phyloP scores from a whole-genome alignment of 1,140 invertebrate species.

The Diachasmimorpha longicaudata region DNA sequence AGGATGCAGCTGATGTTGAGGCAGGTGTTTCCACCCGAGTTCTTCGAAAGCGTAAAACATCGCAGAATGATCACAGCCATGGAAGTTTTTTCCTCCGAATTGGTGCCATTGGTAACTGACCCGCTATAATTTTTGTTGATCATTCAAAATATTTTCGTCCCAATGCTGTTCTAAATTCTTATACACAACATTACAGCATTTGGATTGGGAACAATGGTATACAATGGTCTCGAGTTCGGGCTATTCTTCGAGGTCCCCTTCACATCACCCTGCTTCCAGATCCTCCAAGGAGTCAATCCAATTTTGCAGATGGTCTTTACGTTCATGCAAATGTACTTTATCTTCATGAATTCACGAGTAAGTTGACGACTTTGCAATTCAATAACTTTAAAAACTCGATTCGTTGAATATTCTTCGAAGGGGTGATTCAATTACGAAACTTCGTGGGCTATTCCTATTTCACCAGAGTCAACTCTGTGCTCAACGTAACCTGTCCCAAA shows the following conservation, averaged over 20 bases:
- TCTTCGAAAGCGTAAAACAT: slow-evolving; percentile 83
- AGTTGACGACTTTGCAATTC: slow-evolving; percentile 51
- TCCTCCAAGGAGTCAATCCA: slow-evolving; percentile 88
- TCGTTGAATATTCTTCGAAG: not conserved
- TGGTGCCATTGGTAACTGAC: slow-evolving; percentile 86
- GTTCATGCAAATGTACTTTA: slow-evolving; percentile 99
- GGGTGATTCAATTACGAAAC: not conserved
- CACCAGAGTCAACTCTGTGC: not conserved
- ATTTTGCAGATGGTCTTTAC: slow-evolving; percentile 95
- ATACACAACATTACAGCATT: slow-evolving; percentile 75
- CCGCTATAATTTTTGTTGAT: not conserved
- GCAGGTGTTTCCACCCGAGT: slow-evolving; percentile 71
- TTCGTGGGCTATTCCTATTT: not conserved
- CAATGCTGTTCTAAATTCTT: not conserved
- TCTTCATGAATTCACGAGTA: slow-evolving; percentile 98
- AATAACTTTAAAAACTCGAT: not conserved
- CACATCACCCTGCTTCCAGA: slow-evolving; percentile 86
- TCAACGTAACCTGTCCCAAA: not conserved
- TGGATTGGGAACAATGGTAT: slow-evolving; percentile 96
- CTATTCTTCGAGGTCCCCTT: slow-evolving; percentile 93
- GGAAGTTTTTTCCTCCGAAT: slow-evolving; percentile 96
- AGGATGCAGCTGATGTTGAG: slow-evolving; percentile 72
- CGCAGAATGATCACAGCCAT: slow-evolving; percentile 90
- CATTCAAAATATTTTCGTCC: not conserved
- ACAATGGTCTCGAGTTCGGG: slow-evolving; percentile 93